Evolutionary conservation across 1,140 invertebrate genomes (phyloP).

Genomic region (Kradibia gibbosae): DNA sequence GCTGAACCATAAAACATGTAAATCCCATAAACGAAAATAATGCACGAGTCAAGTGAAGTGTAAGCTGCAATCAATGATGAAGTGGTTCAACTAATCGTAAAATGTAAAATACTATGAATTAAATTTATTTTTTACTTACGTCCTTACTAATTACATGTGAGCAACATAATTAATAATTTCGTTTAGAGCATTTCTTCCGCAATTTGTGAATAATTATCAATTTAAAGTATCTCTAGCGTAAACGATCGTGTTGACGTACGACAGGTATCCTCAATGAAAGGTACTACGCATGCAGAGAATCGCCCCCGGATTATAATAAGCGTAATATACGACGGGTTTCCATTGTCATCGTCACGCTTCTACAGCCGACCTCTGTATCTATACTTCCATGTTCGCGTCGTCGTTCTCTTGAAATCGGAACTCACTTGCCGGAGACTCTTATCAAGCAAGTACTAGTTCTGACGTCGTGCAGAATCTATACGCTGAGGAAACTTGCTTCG

Average conservation of each 20-base stretch:
- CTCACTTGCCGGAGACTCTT: slow-evolving; percentile 29
- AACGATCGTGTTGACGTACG: slow-evolving; percentile 41
- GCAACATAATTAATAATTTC: slow-evolving; percentile 1
- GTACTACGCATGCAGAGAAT: slow-evolving; percentile 27
- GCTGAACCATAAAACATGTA: no score
- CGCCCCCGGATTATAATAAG: slow-evolving; percentile 45
- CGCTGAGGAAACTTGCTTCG: slow-evolving; percentile 9
- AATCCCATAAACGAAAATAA: no score
- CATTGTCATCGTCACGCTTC: slow-evolving; percentile 52
- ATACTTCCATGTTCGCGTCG: slow-evolving; percentile 4
- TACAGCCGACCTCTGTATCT: neutral
- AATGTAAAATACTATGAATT: neutral
- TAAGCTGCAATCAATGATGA: no score
- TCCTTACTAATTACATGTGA: neutral
- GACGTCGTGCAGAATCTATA: slow-evolving; percentile 9
- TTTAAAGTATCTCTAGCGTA: slow-evolving; percentile 41
- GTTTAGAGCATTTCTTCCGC: no score
- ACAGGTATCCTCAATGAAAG: slow-evolving; percentile 30
- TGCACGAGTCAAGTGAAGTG: no score
- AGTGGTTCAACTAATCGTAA: no score
- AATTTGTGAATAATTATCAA: slow-evolving; percentile 15
- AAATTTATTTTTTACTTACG: neutral
- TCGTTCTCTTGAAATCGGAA: slow-evolving; percentile 31
- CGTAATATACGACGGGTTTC: slow-evolving; percentile 46
- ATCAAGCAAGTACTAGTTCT: slow-evolving; percentile 5